These are phyloP conservation scores for Listronotus oregonensis DNA, from an alignment of 1,140 invertebrate species.

Conservation along the genomic window DNA sequence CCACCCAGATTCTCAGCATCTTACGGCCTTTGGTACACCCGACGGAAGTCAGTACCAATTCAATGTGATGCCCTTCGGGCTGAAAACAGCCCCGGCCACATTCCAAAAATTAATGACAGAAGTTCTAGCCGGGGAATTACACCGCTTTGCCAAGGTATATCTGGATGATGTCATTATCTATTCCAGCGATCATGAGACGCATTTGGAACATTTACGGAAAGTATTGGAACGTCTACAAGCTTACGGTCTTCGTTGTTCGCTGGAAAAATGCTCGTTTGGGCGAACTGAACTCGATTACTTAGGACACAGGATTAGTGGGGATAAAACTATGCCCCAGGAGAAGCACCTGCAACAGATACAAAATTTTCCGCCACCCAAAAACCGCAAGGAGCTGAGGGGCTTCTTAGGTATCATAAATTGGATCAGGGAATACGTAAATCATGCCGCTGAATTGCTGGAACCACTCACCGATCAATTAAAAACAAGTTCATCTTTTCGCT, in stretches of 20 bases:
- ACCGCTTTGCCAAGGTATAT: constrained; percentile 33
- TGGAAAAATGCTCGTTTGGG: constrained; percentile 24
- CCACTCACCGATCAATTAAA: constrained; percentile 32
- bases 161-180: constrained; percentile 25
- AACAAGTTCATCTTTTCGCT: constrained; percentile 1
- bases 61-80: constrained; percentile 43
- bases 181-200: neutral
- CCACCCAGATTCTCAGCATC: constrained; percentile 9
- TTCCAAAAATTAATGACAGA: constrained; percentile 38
- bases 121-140: constrained; percentile 31
- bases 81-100: constrained; percentile 38
- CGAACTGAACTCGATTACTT: constrained; percentile 3
- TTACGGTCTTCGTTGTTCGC: constrained; percentile 8
- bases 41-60: constrained; percentile 39
- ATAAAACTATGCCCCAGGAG: constrained; percentile 9
- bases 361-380: neutral
- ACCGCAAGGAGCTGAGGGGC: constrained; percentile 33
- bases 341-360: constrained; percentile 10
- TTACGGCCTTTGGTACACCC: constrained; percentile 45
- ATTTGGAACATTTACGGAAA: constrained; percentile 6
- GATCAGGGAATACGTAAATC: constrained; percentile 43
- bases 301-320: constrained; percentile 9
- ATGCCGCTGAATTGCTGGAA: constrained; percentile 20
- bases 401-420: constrained; percentile 42
- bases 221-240: constrained; percentile 15